Base-by-base conservation (phyloP, 2,888 invertebrate species). In the Cheiracanthium punctorium region DNA sequence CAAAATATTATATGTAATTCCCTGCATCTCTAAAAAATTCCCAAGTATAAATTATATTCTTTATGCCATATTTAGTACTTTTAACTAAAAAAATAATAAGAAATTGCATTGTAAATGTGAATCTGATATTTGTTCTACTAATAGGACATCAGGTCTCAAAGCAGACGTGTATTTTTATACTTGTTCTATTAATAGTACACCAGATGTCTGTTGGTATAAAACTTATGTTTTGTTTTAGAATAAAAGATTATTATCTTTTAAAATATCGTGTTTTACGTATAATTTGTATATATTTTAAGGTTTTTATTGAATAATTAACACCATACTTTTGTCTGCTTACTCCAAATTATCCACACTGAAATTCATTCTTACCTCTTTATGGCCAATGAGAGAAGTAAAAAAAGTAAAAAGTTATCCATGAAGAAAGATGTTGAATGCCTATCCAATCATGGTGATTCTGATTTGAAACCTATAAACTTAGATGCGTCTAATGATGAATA, bases 271-370 rank as follows among this genome's bases (percentile, higher is more conserved):
- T 52, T 52, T 10, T 52, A 52, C n/a, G 1, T 52, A 52, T 52
- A 52, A 52, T 52, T 52, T 52, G 52, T 10, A 52, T 52, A 52
- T 52, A n/a, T n/a, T 52, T 52, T 52, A 52, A 52, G 52, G 52
- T 52, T 52, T 52, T 52, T n/a, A 52, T 52, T 52, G 52, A 52
- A 52, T 52, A 52, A 52, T 52, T 52, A 52, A n/a, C 52, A 14
- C 0, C 52, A 52, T 52, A 52, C 1, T 52, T 52, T 4, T 52
- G 52, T 4, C 52, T 1, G 5, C 0, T 52, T 52, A 52, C 1
- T 52, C 0, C n/a, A 52, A 52, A 37, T 37, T 37, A 52, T 17
- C 52, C 52, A 52, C 58, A 58, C 20, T 58, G 58, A 58, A 58
- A 58, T 14, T 37, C 10, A 37, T 37, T 52, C 12, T 58, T 58